Evolutionary conservation across 1,140 invertebrate genomes (phyloP).

Genomic region (Orius laevigatus): DNA sequence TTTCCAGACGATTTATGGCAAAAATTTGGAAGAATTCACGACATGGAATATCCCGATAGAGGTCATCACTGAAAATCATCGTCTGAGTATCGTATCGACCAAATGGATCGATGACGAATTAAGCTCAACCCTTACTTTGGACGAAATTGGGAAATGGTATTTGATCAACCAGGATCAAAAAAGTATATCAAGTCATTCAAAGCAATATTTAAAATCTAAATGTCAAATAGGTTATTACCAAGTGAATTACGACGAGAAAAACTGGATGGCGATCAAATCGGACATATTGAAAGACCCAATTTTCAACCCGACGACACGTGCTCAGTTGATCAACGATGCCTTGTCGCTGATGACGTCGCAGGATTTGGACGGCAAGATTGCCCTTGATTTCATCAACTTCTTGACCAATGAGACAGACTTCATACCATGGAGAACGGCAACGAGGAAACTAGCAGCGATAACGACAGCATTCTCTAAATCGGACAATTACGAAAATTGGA

Average conservation of each 20-base stretch:
- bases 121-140: neutral
- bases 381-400: slow-evolving; percentile 33
- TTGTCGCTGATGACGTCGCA: slow-evolving; percentile 34
- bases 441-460: neutral
- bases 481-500: too few relatives aligned
- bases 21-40: slow-evolving; percentile 10
- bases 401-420: slow-evolving; percentile 28
- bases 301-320: slow-evolving; percentile 32
- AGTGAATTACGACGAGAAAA: slow-evolving; percentile 35
- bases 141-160: neutral
- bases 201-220: neutral
- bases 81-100: neutral
- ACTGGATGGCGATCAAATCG: slow-evolving; percentile 35
- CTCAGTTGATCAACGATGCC: slow-evolving; percentile 42
- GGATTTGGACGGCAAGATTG: slow-evolving; percentile 28
- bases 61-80: neutral
- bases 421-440: slow-evolving; percentile 2
- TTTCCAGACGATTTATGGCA: too few relatives aligned
- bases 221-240: slow-evolving; percentile 31
- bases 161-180: neutral
- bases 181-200: neutral
- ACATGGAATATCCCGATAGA: neutral
- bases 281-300: slow-evolving; percentile 8
- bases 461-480: too few relatives aligned
- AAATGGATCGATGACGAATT: neutral